Evolutionary conservation across 2,888 invertebrate genomes (phyloP).

Genomic region (Agelastica alni): DNA sequence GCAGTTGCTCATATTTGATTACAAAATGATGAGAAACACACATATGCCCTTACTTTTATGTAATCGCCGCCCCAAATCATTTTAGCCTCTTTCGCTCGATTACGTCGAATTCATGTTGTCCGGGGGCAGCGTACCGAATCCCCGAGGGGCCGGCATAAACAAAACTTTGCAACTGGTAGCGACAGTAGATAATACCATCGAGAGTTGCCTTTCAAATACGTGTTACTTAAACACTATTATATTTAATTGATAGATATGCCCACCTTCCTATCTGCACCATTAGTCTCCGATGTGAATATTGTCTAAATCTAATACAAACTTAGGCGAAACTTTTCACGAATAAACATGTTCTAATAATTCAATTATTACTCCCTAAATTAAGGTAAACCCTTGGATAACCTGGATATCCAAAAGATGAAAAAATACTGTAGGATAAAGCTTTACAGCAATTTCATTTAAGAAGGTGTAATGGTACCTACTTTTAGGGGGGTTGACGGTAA

Average conservation of each 20-base stretch:
- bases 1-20: conserved; percentile 27
- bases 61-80: conserved; percentile 15
- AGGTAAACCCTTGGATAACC: too few species aligned
- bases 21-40: conserved; percentile 23
- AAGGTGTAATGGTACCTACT: too few species aligned
- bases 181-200: conserved; percentile 44
- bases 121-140: conserved; percentile 24
- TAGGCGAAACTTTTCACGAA: too few species aligned
- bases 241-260: conserved; percentile 44
- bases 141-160: conserved; percentile 34
- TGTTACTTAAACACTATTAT: conserved; percentile 44
- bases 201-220: conserved; percentile 40
- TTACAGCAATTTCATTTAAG: too few species aligned
- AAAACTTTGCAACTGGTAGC: conserved; percentile 39
- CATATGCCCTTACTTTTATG: conserved; percentile 22
- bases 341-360: too few species aligned
- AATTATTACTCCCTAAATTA: too few species aligned
- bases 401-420: too few species aligned
- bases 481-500: too few species aligned
- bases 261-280: too few species aligned
- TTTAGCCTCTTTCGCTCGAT: background rate
- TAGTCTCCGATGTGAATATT: too few species aligned
- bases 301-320: too few species aligned
- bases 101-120: conserved; percentile 24
- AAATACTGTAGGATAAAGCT: too few species aligned